Evolutionary conservation across 1,140 invertebrate genomes (phyloP).

Genomic region (Onthophagus taurus): DNA sequence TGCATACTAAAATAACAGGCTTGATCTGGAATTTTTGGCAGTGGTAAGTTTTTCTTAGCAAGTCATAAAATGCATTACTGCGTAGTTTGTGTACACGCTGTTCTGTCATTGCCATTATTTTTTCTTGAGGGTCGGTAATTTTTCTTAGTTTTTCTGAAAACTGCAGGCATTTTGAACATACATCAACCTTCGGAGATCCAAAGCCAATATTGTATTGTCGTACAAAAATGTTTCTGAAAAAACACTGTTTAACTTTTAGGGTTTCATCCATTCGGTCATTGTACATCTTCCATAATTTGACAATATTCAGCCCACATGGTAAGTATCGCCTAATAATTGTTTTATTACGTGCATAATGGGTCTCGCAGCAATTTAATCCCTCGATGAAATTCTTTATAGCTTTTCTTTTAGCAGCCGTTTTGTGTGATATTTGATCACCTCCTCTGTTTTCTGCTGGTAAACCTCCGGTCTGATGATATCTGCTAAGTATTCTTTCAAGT

Average conservation of each 20-base stretch:
- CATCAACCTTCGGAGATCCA: background rate
- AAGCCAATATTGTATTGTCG: constrained; percentile 5
- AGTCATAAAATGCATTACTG: constrained; percentile 1
- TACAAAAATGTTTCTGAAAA: constrained; percentile 4
- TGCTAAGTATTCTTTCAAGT: background rate
- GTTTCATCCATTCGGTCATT: background rate
- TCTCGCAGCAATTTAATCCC: constrained; percentile 1
- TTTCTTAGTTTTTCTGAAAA: constrained; percentile 3
- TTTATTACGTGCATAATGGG: constrained; percentile 7
- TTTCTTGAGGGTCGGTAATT: background rate
- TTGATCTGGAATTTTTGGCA: constrained; percentile 31
- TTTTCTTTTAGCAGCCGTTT: background rate
- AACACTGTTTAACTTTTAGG: constrained; percentile 2
- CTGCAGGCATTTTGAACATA: constrained; percentile 3
- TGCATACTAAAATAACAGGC: constrained; percentile 32
- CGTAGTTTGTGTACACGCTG: constrained; percentile 5
- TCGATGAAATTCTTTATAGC: constrained; percentile 4
- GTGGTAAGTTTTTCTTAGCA: constrained; percentile 31
- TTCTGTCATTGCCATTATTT: background rate
- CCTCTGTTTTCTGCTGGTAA: background rate
- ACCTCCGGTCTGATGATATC: constrained; percentile 1
- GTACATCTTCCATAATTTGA: constrained; percentile 8
- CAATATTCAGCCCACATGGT: constrained; percentile 3
- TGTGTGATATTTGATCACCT: constrained; percentile 5
- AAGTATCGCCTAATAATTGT: constrained; percentile 1